Evolutionary conservation across 64 coral and sea anemone species (phyloP).

Genomic region (Orbicella faveolata): DNA sequence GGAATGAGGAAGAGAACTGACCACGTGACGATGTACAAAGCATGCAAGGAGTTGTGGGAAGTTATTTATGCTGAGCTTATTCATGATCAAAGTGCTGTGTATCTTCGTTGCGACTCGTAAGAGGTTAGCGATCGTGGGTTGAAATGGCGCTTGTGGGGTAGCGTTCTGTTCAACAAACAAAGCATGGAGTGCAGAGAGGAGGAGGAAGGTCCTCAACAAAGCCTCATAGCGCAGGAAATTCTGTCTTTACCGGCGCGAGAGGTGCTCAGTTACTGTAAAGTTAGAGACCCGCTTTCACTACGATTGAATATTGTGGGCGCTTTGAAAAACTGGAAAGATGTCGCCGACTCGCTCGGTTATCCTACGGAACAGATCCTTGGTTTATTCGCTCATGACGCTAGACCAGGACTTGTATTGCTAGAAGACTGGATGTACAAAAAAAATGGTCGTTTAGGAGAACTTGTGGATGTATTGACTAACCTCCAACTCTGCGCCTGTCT

Average conservation of each 20-base stretch:
- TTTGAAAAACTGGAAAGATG: slow-evolving; percentile 56
- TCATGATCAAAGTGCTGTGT: neutral
- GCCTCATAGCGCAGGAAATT: slow-evolving; percentile 2
- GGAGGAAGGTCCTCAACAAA: neutral
- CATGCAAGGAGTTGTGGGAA: neutral
- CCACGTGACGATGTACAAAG: neutral
- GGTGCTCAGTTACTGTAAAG: neutral
- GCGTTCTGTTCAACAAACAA: neutral
- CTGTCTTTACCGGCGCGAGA: slow-evolving; percentile 3
- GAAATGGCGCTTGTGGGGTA: neutral
- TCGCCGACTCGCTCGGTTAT: slow-evolving; percentile 30
- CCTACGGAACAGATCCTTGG: slow-evolving; percentile 8
- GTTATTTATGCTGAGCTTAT: neutral
- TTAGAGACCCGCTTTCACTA: slow-evolving; percentile 4
- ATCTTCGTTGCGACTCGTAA: too few relatives aligned
- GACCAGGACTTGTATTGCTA: slow-evolving; percentile 2
- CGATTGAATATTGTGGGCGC: slow-evolving; percentile 9
- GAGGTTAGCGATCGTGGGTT: too few relatives aligned
- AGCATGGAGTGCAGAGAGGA: neutral
- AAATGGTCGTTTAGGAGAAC: slow-evolving; percentile 14
- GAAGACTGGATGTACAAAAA: slow-evolving; percentile 50
- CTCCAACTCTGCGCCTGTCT: slow-evolving; percentile 22
- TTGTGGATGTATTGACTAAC: slow-evolving; percentile 18
- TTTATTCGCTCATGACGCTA: slow-evolving; percentile 27
- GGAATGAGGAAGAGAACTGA: slow-evolving; percentile 1